These are phyloP conservation scores for Acanthosepion esculentum DNA, from an alignment of 2,888 invertebrate species.

Conservation along the genomic window DNA sequence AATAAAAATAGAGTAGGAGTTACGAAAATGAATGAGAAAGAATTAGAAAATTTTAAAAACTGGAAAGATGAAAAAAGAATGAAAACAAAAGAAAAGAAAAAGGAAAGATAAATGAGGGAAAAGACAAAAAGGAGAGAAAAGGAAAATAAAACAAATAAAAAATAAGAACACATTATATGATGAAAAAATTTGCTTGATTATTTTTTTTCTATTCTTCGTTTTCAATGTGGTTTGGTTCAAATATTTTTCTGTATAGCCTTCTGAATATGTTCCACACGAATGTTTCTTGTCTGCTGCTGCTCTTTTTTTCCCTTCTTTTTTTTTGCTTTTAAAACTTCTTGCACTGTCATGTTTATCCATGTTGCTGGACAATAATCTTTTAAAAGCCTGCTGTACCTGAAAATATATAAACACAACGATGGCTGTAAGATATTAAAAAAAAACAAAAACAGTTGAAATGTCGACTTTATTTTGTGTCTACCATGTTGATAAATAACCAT, in stretches of 20 bases:
- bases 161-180: background rate
- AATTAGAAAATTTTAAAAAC: background rate
- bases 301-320: background rate
- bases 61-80: background rate
- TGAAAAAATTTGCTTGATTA: background rate
- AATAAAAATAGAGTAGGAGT: background rate
- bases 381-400: slow-evolving; percentile 33
- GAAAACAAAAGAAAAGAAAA: background rate
- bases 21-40: background rate
- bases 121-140: background rate
- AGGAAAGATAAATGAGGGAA: no score
- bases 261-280: background rate
- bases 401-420: slow-evolving; percentile 33
- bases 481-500: background rate
- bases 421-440: slow-evolving; percentile 22
- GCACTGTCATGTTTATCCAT: background rate
- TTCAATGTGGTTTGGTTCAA: background rate
- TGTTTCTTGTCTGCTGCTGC: background rate
- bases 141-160: background rate
- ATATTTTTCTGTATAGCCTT: background rate
- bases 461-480: slow-evolving; percentile 33
- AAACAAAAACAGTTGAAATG: background rate
- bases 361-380: slow-evolving; percentile 33
- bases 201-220: background rate
- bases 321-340: slow-evolving; percentile 33